A percentile compares a stretch with the other conserved stretches of the same genome.
Conservation (phyloP, 2,888 invertebrate genomes). For the Parnassius mnemosyne region DNA sequence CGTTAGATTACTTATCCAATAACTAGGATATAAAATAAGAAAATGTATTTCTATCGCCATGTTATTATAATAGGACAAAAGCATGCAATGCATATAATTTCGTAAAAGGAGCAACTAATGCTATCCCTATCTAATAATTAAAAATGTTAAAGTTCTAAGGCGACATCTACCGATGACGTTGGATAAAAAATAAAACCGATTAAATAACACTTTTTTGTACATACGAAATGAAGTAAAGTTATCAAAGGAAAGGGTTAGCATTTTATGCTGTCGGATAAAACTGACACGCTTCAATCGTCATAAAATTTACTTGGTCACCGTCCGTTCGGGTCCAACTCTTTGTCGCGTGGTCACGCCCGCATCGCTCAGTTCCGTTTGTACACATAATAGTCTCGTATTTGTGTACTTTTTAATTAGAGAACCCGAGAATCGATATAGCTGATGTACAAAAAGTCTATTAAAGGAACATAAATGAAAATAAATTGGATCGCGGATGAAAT, state of each 20-base stretch:
- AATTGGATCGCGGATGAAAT: conserved; percentile 49
- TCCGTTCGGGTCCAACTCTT: conserved; percentile 53
- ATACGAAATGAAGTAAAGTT: conserved; percentile 60
- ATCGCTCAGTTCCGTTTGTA: conserved; percentile 46
- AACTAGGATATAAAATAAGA: too few relatives aligned
- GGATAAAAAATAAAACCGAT: too few relatives aligned
- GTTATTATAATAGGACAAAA: too few relatives aligned
- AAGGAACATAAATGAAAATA: conserved; percentile 49
- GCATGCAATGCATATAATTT: too few relatives aligned
- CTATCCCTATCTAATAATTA: too few relatives aligned
- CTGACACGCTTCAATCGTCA: conserved; percentile 69
- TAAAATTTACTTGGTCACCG: conserved; percentile 68
- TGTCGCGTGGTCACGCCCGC: conserved; percentile 66
- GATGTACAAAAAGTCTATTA: conserved; percentile 44
- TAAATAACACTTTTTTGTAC: conserved; percentile 45
- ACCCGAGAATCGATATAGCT: conserved; percentile 45
- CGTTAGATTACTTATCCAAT: neutral
- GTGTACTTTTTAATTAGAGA: conserved; percentile 71
- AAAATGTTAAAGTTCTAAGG: too few relatives aligned
- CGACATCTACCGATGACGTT: too few relatives aligned
- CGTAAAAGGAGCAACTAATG: too few relatives aligned
- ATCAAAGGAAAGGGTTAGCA: conserved; percentile 56
- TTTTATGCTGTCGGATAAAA: conserved; percentile 62
- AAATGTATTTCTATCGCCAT: too few relatives aligned
- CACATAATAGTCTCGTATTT: conserved; percentile 63